Evolutionary conservation across 2,888 invertebrate genomes (phyloP).

Genomic region (Fragum sueziense): DNA sequence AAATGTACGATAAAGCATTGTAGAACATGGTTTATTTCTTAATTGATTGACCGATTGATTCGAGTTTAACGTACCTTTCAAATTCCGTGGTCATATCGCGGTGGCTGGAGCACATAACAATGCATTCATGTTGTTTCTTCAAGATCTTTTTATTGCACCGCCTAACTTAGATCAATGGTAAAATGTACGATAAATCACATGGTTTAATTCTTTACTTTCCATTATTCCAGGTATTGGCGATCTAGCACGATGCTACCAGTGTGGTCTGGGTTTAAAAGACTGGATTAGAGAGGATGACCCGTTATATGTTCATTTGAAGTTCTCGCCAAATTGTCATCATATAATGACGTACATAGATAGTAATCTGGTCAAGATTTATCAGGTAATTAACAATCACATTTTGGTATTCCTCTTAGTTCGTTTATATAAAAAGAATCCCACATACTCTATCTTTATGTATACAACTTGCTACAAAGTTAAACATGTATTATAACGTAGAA

Average conservation of each 20-base stretch:
- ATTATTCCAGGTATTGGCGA: conserved; percentile 18
- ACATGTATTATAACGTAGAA: too few relatives aligned
- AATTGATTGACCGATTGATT: too few relatives aligned
- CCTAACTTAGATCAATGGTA: too few relatives aligned
- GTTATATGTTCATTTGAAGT: conserved; percentile 29
- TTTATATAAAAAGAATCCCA: too few relatives aligned
- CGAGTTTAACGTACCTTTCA: too few relatives aligned
- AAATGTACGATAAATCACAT: neutral
- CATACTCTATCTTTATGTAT: too few relatives aligned
- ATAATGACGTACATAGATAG: neutral
- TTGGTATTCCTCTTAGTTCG: too few relatives aligned
- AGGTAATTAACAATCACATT: conserved; percentile 4
- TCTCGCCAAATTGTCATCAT: conserved; percentile 3
- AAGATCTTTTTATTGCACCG: too few relatives aligned
- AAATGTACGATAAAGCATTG: neutral
- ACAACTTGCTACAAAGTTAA: too few relatives aligned
- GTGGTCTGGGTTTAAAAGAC: conserved; percentile 37
- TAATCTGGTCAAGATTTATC: neutral
- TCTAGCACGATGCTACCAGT: conserved; percentile 27
- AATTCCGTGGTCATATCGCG: too few relatives aligned
- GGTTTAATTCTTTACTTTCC: neutral
- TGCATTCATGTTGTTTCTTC: too few relatives aligned
- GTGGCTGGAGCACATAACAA: too few relatives aligned
- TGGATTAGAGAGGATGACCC: conserved; percentile 28
- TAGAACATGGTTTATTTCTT: neutral